Percentiles rank a stretch among this genome's conserved stretches.
These are phyloP conservation scores for Cerastis leucographa DNA, from an alignment of 2,888 invertebrate species.

Conservation along the genomic window DNA sequence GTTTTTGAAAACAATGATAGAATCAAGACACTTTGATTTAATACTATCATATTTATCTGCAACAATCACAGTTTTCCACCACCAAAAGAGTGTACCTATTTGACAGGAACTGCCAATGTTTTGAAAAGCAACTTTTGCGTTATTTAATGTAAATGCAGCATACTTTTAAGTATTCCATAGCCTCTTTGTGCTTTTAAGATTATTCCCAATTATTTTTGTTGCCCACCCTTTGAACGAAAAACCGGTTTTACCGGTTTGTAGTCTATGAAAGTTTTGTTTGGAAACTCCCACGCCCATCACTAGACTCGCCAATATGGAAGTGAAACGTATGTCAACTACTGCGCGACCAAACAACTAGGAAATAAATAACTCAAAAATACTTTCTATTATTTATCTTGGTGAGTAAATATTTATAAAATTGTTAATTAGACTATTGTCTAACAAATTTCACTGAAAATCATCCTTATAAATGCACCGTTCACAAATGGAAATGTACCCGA, in stretches of 20 bases:
- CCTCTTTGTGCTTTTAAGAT: too few species aligned
- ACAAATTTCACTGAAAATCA: constrained; percentile 51
- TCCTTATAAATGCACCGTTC: constrained; percentile 30
- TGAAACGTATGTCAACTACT: constrained; percentile 87
- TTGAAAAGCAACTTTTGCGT: neutral
- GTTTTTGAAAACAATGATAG: too few species aligned
- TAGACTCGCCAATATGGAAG: constrained; percentile 87
- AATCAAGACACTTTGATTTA: neutral
- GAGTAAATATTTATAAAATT: constrained; percentile 75
- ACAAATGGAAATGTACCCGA: constrained; percentile 63
- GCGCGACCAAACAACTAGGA: constrained; percentile 84
- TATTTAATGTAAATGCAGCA: neutral
- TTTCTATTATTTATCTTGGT: constrained; percentile 81
- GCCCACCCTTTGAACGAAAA: neutral
- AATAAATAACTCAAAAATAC: constrained; percentile 86
- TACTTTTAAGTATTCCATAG: too few species aligned
- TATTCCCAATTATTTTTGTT: neutral
- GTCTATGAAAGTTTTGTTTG: constrained; percentile 24
- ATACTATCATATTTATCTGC: neutral
- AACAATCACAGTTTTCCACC: neutral
- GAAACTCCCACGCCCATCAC: constrained; percentile 70
- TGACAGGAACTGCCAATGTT: neutral
- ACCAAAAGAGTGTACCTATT: neutral
- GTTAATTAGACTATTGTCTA: constrained; percentile 37
- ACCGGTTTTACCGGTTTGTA: constrained; percentile 62